phyloP scores from a whole-genome alignment of 2,888 invertebrate genomes.

The Neelides folsomi region DNA sequence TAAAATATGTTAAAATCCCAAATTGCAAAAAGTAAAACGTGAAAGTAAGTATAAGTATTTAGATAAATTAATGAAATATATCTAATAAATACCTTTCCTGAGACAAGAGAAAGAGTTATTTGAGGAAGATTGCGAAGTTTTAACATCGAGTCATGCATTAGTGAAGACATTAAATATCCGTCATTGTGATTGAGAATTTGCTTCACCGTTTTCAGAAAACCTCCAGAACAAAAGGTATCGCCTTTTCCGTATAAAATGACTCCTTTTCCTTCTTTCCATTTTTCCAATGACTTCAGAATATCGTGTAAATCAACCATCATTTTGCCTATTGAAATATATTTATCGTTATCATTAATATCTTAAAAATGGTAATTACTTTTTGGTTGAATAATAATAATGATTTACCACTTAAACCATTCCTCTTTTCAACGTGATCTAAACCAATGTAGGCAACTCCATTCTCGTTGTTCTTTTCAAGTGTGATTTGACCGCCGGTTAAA shows the following conservation, averaged over 20 bases:
- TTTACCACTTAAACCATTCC: constrained; percentile 42
- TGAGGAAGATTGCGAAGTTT: constrained; percentile 40
- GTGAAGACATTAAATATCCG: constrained; percentile 39
- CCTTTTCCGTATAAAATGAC: constrained; percentile 40
- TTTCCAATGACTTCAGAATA: constrained; percentile 38
- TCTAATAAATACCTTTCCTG: constrained; percentile 35
- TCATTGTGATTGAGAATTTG: constrained; percentile 35
- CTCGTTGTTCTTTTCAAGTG: constrained; percentile 36
- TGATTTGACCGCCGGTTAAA: constrained; percentile 35
- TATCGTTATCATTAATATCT: background rate
- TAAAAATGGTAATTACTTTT: background rate
- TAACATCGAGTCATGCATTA: constrained; percentile 40
- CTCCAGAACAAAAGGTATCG: constrained; percentile 45
- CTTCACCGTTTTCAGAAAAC: constrained; percentile 40
- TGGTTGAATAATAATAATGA: background rate
- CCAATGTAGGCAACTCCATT: constrained; percentile 40
- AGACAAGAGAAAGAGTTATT: constrained; percentile 41
- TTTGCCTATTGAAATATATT: constrained; percentile 36
- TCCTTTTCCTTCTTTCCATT: constrained; percentile 40
- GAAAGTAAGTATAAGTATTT: background rate
- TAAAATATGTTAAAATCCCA: background rate
- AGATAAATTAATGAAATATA: background rate
- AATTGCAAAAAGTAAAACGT: background rate
- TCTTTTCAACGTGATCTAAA: constrained; percentile 38
- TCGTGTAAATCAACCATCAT: constrained; percentile 45